Percentiles rank a stretch among this genome's conserved stretches.
Conservation (phyloP, 2,113 vertebrate species). For the Tragelaphus strepsiceros region DNA sequence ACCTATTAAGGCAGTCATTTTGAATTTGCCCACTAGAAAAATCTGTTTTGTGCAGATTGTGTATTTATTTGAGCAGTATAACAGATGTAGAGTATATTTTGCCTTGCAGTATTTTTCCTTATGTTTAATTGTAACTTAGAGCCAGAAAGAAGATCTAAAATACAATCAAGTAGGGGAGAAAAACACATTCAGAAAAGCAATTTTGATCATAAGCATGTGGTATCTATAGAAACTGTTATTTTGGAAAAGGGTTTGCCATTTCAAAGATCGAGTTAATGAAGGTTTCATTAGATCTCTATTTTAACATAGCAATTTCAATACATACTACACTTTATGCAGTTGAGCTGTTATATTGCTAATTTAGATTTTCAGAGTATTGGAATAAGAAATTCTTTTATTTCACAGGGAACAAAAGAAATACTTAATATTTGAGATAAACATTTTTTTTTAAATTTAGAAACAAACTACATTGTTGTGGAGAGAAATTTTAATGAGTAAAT, state of each 20-base stretch:
- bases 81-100: conserved; percentile 21
- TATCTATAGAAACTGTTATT: conserved; percentile 44
- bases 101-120: conserved; percentile 1
- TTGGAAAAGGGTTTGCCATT: conserved; percentile 30
- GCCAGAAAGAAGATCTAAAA: conserved; percentile 29
- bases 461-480: background rate
- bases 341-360: conserved; percentile 15
- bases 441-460: background rate
- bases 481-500: background rate
- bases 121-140: conserved; percentile 53
- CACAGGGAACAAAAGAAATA: background rate
- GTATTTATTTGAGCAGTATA: conserved; percentile 26
- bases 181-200: conserved; percentile 27
- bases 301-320: conserved; percentile 27
- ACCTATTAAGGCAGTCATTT: background rate
- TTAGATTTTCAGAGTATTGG: background rate
- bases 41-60: conserved; percentile 6
- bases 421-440: conserved; percentile 15
- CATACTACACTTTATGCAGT: conserved; percentile 13
- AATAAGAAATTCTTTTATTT: conserved; percentile 8
- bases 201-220: conserved; percentile 28
- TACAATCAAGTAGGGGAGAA: background rate
- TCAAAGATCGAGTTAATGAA: conserved; percentile 48
- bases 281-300: conserved; percentile 39
- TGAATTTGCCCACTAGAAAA: background rate